phyloP scores from a whole-genome alignment of 2,888 invertebrate species.

The Aricia artaxerxes region DNA sequence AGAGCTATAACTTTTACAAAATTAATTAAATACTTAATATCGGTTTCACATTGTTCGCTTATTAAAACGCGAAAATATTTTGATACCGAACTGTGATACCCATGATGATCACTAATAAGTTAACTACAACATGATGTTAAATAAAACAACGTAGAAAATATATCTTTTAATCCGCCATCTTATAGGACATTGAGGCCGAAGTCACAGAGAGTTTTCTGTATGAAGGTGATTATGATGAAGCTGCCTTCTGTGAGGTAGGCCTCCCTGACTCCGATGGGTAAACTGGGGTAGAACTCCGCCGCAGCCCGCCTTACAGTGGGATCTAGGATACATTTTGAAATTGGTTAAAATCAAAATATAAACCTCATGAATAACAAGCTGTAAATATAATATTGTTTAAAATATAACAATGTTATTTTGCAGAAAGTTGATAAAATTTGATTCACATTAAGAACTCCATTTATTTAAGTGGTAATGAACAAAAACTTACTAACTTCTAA shows the following conservation, averaged over 20 bases:
- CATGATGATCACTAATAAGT: neutral
- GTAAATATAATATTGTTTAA: no score
- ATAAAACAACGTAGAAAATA: neutral
- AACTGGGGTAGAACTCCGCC: slow-evolving; percentile 33
- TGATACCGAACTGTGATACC: neutral
- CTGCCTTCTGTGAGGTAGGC: slow-evolving; percentile 43
- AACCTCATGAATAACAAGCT: no score
- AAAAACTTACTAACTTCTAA: neutral
- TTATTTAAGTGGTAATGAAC: no score
- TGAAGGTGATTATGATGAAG: slow-evolving; percentile 42
- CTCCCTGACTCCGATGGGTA: slow-evolving; percentile 44
- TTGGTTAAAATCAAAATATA: neutral
- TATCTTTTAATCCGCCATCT: slow-evolving; percentile 7
- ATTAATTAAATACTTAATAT: neutral
- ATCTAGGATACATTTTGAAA: slow-evolving; percentile 45
- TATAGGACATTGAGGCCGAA: slow-evolving; percentile 45
- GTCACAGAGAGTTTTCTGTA: slow-evolving; percentile 51
- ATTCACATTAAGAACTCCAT: no score
- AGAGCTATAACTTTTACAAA: neutral
- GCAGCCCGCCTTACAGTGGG: slow-evolving; percentile 39
- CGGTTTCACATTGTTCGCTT: neutral
- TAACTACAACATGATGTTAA: neutral
- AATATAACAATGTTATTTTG: no score
- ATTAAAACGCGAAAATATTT: neutral
- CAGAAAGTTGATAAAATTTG: no score